Base-by-base conservation (phyloP, 2,888 invertebrate species). In the Sarcophaga subvicina region DNA sequence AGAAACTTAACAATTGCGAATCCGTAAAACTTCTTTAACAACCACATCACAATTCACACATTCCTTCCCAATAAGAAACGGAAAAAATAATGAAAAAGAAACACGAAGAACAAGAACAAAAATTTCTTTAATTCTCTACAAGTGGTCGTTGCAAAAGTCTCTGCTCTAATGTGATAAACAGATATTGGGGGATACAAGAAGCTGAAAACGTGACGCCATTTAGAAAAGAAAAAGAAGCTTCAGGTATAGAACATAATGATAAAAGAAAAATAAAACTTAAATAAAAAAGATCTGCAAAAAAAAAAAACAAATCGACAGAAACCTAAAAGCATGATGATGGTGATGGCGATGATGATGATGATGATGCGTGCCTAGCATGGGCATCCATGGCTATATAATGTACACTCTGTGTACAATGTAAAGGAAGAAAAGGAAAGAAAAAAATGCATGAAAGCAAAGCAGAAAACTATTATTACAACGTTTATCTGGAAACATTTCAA, bases 181-280 rank as follows among this genome's bases (percentile, higher is more conserved):
- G 83, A 81, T 84, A 87, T 72, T 87, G 84, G 49, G 81, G 59
- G 54, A 70, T 81, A 81, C 81, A 87, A 81, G 84, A 87, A 87
- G 86, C 83, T 83, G 67, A 75, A 84, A 84, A 81, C 84, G 84
- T 84, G 84, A 84, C 78, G 87, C 87, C 83, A 87, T 87, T 87
- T 87, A 76, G 75, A 49, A 71, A 81, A 75, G 62, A 83, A 69
- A 25, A 69, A 72, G 76, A 62, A 78, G 77, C 79, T 83, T 59
- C 14, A 78, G 78, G 70, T 82, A 75, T 76, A 77, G 72, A 80
- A 79, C 76, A 83, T 63, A 67, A 59, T 86, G 71, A 71, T 45
- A 75, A 49, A 66, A 49, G 64, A 59, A 83, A 54, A 54, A 14
- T 54, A 22, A 69, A 60, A 49, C n/a, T 27, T 60, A 66, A 3